Evolutionary conservation across 1,140 invertebrate genomes (phyloP).

Genomic region (Drosophila arawakana): DNA sequence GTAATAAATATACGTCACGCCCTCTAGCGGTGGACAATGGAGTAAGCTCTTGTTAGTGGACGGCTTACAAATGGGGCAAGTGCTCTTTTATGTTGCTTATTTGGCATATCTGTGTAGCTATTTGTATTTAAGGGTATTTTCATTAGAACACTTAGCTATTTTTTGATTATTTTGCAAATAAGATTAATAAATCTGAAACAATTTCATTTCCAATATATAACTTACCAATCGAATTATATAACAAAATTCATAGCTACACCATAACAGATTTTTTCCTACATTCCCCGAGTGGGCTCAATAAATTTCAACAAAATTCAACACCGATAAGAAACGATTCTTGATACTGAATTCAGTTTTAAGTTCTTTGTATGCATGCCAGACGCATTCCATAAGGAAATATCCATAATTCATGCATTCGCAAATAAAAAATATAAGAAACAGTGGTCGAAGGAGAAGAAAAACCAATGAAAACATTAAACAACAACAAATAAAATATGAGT

Average conservation of each 20-base stretch:
- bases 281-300: slow-evolving; percentile 54
- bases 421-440: slow-evolving; percentile 52
- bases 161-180: too few species aligned
- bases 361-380: slow-evolving; percentile 54
- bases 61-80: slow-evolving; percentile 1
- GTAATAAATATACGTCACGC: slow-evolving; percentile 21
- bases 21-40: slow-evolving; percentile 26
- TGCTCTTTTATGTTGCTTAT: too few species aligned
- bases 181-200: too few species aligned
- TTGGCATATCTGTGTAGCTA: too few species aligned
- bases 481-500: slow-evolving; percentile 78
- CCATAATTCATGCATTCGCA: slow-evolving; percentile 80
- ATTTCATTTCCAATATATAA: background rate
- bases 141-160: background rate
- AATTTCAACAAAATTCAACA: slow-evolving; percentile 65
- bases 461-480: slow-evolving; percentile 76
- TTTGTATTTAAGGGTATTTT: background rate
- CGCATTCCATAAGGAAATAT: slow-evolving; percentile 72
- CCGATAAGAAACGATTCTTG: slow-evolving; percentile 61
- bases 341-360: slow-evolving; percentile 38
- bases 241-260: background rate
- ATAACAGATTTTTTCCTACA: slow-evolving; percentile 19
- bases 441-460: slow-evolving; percentile 16
- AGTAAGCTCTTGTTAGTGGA: slow-evolving; percentile 5
- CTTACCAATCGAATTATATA: slow-evolving; percentile 30